Evolutionary conservation across 2,113 vertebrate genomes (phyloP).

Genomic region (Empidonax traillii): DNA sequence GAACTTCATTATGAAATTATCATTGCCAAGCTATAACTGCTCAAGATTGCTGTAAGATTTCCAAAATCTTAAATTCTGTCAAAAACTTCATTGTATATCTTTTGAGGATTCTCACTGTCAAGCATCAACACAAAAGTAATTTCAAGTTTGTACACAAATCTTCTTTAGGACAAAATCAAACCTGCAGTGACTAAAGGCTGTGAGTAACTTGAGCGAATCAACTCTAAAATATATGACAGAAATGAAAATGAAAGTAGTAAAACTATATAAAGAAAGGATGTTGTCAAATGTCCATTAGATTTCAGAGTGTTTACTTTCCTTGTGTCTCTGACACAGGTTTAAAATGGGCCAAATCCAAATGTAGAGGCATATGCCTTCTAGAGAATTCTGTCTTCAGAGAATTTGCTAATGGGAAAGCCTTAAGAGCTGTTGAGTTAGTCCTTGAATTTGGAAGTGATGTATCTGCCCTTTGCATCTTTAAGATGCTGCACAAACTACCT

Average conservation of each 20-base stretch:
- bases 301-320: constrained; percentile 11
- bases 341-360: constrained; percentile 14
- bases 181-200: not conserved
- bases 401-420: not conserved
- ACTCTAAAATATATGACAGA: not conserved
- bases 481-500: constrained; percentile 40
- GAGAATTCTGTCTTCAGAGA: constrained; percentile 17
- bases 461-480: constrained; percentile 42
- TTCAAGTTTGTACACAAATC: not conserved
- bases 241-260: constrained; percentile 17
- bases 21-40: not conserved
- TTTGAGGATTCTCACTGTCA: not conserved
- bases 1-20: not conserved
- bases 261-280: not conserved
- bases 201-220: not conserved
- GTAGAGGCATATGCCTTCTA: not conserved
- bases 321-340: not conserved
- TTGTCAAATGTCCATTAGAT: not conserved
- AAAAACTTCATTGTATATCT: not conserved
- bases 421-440: constrained; percentile 1
- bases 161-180: not conserved
- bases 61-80: not conserved
- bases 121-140: not conserved
- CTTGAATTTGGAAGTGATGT: constrained; percentile 16
- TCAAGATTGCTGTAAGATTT: not conserved